Base-by-base conservation (phyloP, 2,113 vertebrate species). In the Burhinus bistriatus region DNA sequence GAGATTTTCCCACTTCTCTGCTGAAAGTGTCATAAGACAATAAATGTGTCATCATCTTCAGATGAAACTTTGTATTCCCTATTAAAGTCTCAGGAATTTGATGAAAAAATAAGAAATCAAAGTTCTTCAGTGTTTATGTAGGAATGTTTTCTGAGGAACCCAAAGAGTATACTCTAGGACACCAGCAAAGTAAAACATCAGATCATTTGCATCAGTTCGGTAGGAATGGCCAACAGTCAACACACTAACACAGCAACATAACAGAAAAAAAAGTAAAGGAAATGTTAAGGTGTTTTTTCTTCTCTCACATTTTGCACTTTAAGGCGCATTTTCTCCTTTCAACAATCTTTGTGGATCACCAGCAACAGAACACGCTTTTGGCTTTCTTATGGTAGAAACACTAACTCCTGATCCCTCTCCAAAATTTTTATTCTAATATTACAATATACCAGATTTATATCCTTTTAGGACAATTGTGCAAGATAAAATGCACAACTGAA, bases 131-230 rank as follows among this genome's bases (percentile, higher is more conserved):
- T 26, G 34, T 64, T 38, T 55, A 61, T 0, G 1, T 15, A 65
- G 15, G 34, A 87, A 70, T 16, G 12, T 2, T 68, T 87, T 42
- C 62, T 30, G 40, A 88, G 51, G 49, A 80, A 65, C 7, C 5
- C 11, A n/a, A 78, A 62, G 36, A n/a, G 1, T 44, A 44, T 6
- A 23, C 15, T 70, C 9, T 11, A 68, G 22, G 38, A 51, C 9
- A 20, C 3, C 8, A 11, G 0, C 4, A 54, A n/a, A 47, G 7
- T 18, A 34, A 85, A 4, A 1, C 3, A 4, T 29, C 18, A 54
- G 8, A 42, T 68, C 2, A 9, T 40, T 77, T 76, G 3, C 10
- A n/a, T 55, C 17, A 38, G 11, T 22, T 20, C 71, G 14, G 13
- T 21, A 23, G 32, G 15, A 81, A 85, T 10, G 11, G 20, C 2